Conservation (phyloP, 1,140 invertebrate species). For the Daktulosphaira vitifoliae region DNA sequence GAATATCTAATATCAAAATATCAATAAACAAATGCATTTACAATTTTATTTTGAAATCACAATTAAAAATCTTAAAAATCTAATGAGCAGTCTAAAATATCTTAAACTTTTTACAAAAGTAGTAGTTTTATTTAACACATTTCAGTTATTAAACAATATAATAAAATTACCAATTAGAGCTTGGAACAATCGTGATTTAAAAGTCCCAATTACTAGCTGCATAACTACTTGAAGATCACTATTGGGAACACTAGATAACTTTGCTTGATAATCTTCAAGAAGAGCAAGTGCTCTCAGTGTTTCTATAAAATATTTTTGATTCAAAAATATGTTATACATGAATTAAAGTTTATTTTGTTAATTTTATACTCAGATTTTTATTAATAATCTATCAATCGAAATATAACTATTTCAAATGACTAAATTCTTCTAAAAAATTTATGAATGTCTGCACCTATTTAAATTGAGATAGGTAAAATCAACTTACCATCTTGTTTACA, state of each 20-base stretch:
- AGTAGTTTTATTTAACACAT: too few relatives aligned
- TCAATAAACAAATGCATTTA: too few relatives aligned
- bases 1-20: slow-evolving; percentile 74
- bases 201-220: slow-evolving; percentile 93
- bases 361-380: too few relatives aligned
- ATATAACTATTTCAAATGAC: too few relatives aligned
- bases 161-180: slow-evolving; percentile 81
- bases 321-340: not conserved
- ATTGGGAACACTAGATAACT: slow-evolving; percentile 83
- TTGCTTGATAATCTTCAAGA: slow-evolving; percentile 93
- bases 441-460: too few relatives aligned
- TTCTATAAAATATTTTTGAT: slow-evolving; percentile 63
- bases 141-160: not conserved
- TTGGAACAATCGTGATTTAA: slow-evolving; percentile 95
- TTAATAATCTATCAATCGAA: too few relatives aligned
- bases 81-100: too few relatives aligned
- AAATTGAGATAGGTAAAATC: too few relatives aligned
- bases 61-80: too few relatives aligned
- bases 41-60: too few relatives aligned
- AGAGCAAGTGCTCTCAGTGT: slow-evolving; percentile 93
- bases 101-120: too few relatives aligned
- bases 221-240: slow-evolving; percentile 88
- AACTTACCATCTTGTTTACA: slow-evolving; percentile 33
- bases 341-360: not conserved
- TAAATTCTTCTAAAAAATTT: too few relatives aligned